Conservation (phyloP, 2,888 invertebrate species). For the Platerodrilus igneus region DNA sequence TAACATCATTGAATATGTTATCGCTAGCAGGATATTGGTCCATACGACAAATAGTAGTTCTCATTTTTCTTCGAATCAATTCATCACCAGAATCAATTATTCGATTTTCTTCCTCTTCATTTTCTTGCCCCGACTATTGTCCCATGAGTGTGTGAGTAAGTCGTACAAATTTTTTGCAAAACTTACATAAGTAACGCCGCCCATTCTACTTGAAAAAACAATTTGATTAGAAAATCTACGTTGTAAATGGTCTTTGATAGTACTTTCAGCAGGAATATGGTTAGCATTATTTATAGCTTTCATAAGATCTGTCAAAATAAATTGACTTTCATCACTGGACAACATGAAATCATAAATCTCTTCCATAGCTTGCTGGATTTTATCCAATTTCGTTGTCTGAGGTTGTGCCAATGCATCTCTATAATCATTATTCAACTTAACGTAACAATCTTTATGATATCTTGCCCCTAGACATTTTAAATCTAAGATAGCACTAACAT, state of each 20-base stretch:
- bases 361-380: conserved; percentile 2
- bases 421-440: not conserved
- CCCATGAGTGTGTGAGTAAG: too few species aligned
- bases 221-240: too few species aligned
- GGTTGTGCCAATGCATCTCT: not conserved
- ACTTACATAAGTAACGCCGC: too few species aligned
- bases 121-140: too few species aligned
- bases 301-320: not conserved
- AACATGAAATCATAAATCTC: conserved; percentile 1
- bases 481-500: not conserved
- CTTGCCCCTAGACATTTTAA: not conserved
- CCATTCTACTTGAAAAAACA: too few species aligned
- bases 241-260: too few species aligned
- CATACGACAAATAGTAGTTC: not conserved
- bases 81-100: conserved; percentile 1
- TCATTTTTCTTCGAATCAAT: not conserved
- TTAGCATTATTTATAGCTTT: not conserved
- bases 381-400: not conserved
- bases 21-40: conserved; percentile 3
- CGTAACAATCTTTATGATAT: conserved; percentile 1
- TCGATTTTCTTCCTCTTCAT: not conserved
- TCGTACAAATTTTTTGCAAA: too few species aligned
- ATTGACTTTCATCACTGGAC: conserved; percentile 1
- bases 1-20: not conserved
- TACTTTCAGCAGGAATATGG: not conserved